These are phyloP conservation scores for Bryconaethiops microstoma DNA, from an alignment of 2,797 vertebrate genomes.

Conservation along the genomic window DNA sequence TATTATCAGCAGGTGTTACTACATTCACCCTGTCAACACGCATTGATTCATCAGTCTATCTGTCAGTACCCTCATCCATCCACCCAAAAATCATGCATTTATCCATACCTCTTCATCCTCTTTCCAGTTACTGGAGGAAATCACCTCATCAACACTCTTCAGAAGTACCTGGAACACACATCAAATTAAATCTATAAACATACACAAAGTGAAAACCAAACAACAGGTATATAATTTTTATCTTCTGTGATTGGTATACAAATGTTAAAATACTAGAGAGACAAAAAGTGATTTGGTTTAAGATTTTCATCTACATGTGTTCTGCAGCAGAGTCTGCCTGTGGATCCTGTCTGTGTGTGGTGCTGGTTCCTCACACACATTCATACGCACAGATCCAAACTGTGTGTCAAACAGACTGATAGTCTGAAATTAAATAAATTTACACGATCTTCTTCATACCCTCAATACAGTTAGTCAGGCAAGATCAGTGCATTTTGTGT, in stretches of 20 bases:
- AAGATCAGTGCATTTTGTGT: too few relatives aligned
- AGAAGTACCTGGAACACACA: constrained; percentile 83
- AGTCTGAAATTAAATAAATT: too few relatives aligned
- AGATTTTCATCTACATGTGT: too few relatives aligned
- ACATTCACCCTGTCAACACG: background rate
- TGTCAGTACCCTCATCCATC: background rate
- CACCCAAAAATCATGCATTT: constrained; percentile 25
- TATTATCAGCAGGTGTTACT: background rate
- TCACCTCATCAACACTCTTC: constrained; percentile 83
- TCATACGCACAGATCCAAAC: background rate
- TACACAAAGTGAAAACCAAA: too few relatives aligned
- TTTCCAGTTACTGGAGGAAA: constrained; percentile 73
- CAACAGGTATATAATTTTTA: too few relatives aligned
- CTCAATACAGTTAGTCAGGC: too few relatives aligned
- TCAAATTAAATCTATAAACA: constrained; percentile 55
- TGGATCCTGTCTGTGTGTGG: constrained; percentile 16
- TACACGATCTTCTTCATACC: too few relatives aligned
- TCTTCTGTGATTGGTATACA: too few relatives aligned
- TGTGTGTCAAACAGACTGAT: too few relatives aligned
- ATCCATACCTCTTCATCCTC: constrained; percentile 70
- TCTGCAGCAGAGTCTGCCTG: too few relatives aligned
- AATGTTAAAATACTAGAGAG: too few relatives aligned
- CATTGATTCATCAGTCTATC: background rate
- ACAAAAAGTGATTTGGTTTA: too few relatives aligned
- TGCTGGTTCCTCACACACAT: background rate